phyloP scores from a whole-genome alignment of 2,888 invertebrate species.

The Zhengitettix transpicula region DNA sequence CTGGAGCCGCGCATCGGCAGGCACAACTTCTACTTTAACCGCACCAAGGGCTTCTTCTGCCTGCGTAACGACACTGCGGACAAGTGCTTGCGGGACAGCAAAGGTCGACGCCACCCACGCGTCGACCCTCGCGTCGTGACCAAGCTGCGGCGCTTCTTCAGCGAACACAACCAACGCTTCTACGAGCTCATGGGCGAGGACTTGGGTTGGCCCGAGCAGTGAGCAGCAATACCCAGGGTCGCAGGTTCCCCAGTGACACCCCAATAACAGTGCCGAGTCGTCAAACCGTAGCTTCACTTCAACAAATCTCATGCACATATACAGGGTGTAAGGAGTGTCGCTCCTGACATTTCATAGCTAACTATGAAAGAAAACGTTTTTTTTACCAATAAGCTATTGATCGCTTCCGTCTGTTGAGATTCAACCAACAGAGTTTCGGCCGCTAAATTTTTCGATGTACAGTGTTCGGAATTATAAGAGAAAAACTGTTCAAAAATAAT shows the following conservation, averaged over 20 bases:
- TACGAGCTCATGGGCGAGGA: slow-evolving; percentile 85
- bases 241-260: background rate
- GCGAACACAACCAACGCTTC: slow-evolving; percentile 80
- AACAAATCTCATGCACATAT: slow-evolving; percentile 1
- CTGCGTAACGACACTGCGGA: slow-evolving; percentile 29
- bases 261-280: background rate
- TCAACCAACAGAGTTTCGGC: too few relatives aligned
- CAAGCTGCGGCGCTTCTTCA: slow-evolving; percentile 69
- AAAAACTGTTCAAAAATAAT: too few relatives aligned
- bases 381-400: too few relatives aligned
- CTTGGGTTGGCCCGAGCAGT: slow-evolving; percentile 87
- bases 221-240: slow-evolving; percentile 17
- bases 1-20: slow-evolving; percentile 50
- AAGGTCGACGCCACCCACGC: slow-evolving; percentile 68
- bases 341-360: too few relatives aligned
- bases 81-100: slow-evolving; percentile 73
- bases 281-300: too few relatives aligned
- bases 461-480: too few relatives aligned
- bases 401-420: too few relatives aligned
- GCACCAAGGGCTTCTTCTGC: slow-evolving; percentile 92
- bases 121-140: slow-evolving; percentile 66
- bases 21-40: slow-evolving; percentile 91
- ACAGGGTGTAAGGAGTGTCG: background rate
- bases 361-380: too few relatives aligned
- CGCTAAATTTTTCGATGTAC: too few relatives aligned